Percentiles rank a stretch among this genome's conserved stretches.
These are phyloP conservation scores for Dendrolimus punctatus DNA, from an alignment of 1,140 invertebrate species.

Conservation along the genomic window DNA sequence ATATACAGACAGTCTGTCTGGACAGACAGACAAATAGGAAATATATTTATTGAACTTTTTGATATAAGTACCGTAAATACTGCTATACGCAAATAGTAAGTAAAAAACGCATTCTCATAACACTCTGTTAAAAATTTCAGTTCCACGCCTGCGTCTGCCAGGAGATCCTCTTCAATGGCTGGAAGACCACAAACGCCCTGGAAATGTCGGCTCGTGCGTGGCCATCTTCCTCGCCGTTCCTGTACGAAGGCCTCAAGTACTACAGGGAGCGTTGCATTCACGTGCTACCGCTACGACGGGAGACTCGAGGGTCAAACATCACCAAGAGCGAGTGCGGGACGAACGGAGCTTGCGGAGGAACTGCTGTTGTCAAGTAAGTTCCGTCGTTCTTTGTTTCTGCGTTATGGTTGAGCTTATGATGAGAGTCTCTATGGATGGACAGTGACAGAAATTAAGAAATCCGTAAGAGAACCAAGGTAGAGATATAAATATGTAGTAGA, in stretches of 20 bases:
- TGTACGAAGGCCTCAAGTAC: slow-evolving; percentile 95
- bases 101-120: neutral
- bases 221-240: slow-evolving; percentile 89
- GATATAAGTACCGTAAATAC: no score
- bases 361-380: slow-evolving; percentile 53
- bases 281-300: slow-evolving; percentile 78
- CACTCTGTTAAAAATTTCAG: slow-evolving; percentile 68
- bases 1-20: no score
- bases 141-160: slow-evolving; percentile 86
- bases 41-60: no score
- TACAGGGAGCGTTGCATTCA: slow-evolving; percentile 87
- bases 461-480: no score
- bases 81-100: no score
- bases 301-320: slow-evolving; percentile 77
- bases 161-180: slow-evolving; percentile 84
- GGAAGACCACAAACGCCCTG: slow-evolving; percentile 81
- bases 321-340: slow-evolving; percentile 74
- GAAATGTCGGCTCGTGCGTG: slow-evolving; percentile 86
- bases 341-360: slow-evolving; percentile 76
- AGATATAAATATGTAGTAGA: no score
- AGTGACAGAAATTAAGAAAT: no score
- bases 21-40: no score
- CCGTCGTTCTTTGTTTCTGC: no score
- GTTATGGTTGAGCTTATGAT: neutral
- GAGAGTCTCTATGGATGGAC: neutral